A percentile compares a stretch with the other conserved stretches of the same genome.
Conservation (phyloP, 2,113 vertebrate genomes). For the Acrocephalus kingi region DNA sequence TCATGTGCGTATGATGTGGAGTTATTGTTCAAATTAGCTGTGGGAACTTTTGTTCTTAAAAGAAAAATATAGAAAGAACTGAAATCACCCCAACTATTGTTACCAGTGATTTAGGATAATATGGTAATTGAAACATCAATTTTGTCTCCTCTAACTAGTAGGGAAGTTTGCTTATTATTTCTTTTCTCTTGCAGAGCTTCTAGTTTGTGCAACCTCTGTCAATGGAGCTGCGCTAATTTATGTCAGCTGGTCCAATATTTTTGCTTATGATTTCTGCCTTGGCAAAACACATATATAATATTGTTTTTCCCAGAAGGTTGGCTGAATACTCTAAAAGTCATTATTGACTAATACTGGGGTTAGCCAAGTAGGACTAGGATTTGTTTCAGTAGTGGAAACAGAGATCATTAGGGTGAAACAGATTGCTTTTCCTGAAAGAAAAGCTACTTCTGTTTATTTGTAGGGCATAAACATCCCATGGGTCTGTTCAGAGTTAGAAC, state of each 20-base stretch:
- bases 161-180: neutral
- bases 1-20: rapidly evolving
- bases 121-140: neutral
- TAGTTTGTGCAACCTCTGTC: neutral
- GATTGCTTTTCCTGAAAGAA: conserved; percentile 49
- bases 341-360: conserved; percentile 21
- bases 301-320: conserved; percentile 15
- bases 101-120: neutral
- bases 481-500: neutral
- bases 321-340: neutral
- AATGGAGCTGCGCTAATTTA: neutral
- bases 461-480: neutral
- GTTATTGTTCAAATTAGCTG: neutral
- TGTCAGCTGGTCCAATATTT: conserved; percentile 35
- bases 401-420: neutral
- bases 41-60: neutral
- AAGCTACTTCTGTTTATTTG: conserved; percentile 44
- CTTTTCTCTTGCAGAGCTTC: neutral
- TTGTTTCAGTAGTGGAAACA: conserved; percentile 18
- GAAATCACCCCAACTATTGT: neutral
- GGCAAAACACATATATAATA: neutral
- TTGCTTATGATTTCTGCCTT: conserved; percentile 34
- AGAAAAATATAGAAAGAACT: neutral
- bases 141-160: neutral
- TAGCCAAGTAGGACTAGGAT: conserved; percentile 21